A percentile compares a stretch with the other conserved stretches of the same genome.
Conservation (phyloP, 2,888 invertebrate species). For the Stenodema calcarata region DNA sequence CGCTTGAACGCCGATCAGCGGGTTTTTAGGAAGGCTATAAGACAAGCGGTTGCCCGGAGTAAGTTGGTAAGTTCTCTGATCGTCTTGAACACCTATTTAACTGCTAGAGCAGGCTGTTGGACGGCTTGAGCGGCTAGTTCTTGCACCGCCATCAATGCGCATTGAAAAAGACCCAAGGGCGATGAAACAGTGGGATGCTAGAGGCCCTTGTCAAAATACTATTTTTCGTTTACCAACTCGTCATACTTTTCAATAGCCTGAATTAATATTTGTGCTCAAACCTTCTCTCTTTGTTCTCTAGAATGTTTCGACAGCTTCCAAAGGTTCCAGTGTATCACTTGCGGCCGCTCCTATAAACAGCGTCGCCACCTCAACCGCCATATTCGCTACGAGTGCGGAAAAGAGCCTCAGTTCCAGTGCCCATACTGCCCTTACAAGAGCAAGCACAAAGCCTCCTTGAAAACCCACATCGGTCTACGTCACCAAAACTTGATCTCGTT, state of each 20-base stretch:
- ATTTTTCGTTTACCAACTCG: no score
- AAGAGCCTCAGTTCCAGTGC: slow-evolving; percentile 81
- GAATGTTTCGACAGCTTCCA: neutral
- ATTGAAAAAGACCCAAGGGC: no score
- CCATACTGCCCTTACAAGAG: slow-evolving; percentile 68
- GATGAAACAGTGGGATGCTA: no score
- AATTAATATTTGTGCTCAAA: neutral
- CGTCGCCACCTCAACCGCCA: slow-evolving; percentile 53
- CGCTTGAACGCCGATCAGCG: no score
- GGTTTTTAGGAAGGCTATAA: no score
- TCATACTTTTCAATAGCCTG: neutral
- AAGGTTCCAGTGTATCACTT: slow-evolving; percentile 55
- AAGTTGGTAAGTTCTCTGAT: no score
- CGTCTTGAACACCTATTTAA: no score
- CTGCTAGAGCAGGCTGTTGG: no score
- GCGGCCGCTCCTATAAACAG: slow-evolving; percentile 57
- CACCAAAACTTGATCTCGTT: slow-evolving; percentile 58
- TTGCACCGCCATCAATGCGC: no score
- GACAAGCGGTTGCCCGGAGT: no score
- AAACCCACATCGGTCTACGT: slow-evolving; percentile 47
- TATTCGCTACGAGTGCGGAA: slow-evolving; percentile 67
- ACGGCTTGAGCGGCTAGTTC: no score
- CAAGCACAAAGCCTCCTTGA: slow-evolving; percentile 51
- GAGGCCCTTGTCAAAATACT: no score
- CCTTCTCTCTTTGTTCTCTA: neutral